Conservation (phyloP, 2,888 invertebrate genomes). For the Teleiodes luculella region DNA sequence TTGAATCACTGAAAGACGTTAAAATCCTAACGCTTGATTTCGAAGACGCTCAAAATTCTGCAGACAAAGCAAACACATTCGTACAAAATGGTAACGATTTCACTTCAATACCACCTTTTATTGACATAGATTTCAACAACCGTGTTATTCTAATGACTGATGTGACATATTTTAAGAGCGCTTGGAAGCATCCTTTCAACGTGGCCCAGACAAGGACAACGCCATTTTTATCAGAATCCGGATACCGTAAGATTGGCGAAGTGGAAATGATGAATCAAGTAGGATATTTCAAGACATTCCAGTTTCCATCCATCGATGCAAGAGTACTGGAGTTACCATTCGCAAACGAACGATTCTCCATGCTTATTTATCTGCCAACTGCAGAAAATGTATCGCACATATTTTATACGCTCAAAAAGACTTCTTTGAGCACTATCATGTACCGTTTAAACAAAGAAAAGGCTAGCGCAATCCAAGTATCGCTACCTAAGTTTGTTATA, state of each 20-base stretch:
- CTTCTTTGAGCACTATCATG: too few relatives aligned
- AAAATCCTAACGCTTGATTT: too few relatives aligned
- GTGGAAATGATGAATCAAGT: conserved; percentile 56
- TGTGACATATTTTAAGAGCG: conserved; percentile 43
- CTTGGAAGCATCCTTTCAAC: conserved; percentile 50
- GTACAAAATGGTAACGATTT: too few relatives aligned
- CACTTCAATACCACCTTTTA: too few relatives aligned
- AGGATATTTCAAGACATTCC: conserved; percentile 41
- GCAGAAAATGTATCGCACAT: conserved; percentile 38
- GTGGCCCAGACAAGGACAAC: conserved; percentile 20
- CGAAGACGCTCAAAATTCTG: too few relatives aligned
- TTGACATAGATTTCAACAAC: conserved; percentile 49
- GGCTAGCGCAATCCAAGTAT: conserved; percentile 45
- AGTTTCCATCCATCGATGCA: conserved; percentile 38
- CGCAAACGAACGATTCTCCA: conserved; percentile 32
- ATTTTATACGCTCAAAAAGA: conserved; percentile 29
- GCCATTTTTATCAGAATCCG: conserved; percentile 35
- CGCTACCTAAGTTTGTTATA: conserved; percentile 56
- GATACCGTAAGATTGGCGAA: conserved; percentile 29
- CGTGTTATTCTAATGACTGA: conserved; percentile 47
- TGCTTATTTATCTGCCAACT: conserved; percentile 50
- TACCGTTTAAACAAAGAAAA: conserved; percentile 30
- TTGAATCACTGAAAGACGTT: too few relatives aligned
- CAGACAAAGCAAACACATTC: too few relatives aligned
- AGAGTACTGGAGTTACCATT: conserved; percentile 50